Percentiles rank a stretch among this genome's conserved stretches.
Evolutionary conservation across 2,797 vertebrate genomes (phyloP).

Genomic region (Hapalemur alaotrensis): DNA sequence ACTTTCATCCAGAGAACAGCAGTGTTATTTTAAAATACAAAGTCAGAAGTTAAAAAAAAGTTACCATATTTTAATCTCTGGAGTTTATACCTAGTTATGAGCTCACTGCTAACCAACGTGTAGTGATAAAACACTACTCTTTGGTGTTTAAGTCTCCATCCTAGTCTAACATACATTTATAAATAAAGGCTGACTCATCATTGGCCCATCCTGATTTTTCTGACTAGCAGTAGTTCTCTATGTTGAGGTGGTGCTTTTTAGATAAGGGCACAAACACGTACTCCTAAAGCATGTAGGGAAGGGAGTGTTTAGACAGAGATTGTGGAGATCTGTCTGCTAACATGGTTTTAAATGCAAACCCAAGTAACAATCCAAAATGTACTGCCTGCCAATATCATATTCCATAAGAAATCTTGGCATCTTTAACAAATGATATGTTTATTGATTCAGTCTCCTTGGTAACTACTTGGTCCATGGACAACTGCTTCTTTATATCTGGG

Average conservation of each 20-base stretch:
- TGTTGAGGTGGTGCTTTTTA: not conserved
- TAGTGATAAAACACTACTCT: not conserved
- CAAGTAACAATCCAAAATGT: conserved; percentile 52
- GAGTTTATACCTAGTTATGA: not conserved
- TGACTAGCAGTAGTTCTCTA: not conserved
- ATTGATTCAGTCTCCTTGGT: conserved; percentile 65
- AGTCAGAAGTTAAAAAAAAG: not conserved
- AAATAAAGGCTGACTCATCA: conserved; percentile 29
- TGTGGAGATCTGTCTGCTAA: conserved; percentile 22
- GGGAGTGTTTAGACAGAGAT: conserved; percentile 26
- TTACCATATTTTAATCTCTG: not conserved
- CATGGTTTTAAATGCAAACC: conserved; percentile 58
- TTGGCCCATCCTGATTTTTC: conserved; percentile 21
- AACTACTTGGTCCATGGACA: conserved; percentile 54
- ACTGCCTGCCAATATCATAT: conserved; percentile 57
- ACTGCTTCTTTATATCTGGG: conserved; percentile 1
- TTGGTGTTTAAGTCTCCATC: conserved; percentile 3
- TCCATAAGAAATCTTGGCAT: conserved; percentile 72
- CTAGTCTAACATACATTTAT: not conserved
- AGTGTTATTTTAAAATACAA: conserved; percentile 43
- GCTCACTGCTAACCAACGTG: not conserved
- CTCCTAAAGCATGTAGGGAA: conserved; percentile 17
- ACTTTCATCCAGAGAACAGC: conserved; percentile 22
- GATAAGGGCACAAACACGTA: not conserved
- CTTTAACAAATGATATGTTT: conserved; percentile 57